A percentile compares a stretch with the other conserved stretches of the same genome.
phyloP scores from a whole-genome alignment of 2,888 invertebrate genomes.

The Leptinotarsa rubiginosa region DNA sequence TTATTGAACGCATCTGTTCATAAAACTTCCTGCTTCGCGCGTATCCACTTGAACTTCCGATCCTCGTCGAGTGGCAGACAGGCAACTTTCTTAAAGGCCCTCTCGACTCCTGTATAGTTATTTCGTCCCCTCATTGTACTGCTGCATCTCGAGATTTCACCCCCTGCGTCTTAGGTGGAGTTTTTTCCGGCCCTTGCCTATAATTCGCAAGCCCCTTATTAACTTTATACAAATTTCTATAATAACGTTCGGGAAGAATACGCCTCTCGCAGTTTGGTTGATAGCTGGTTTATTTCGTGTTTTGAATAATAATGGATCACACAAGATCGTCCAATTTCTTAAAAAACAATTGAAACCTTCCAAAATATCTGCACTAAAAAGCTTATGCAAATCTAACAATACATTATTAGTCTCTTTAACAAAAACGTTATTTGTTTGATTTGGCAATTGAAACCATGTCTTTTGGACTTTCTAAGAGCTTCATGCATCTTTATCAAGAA shows the following conservation, averaged over 20 bases:
- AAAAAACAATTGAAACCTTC: neutral
- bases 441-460: too few species aligned
- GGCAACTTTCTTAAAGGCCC: slow-evolving; percentile 38
- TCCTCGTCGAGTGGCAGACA: slow-evolving; percentile 33
- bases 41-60: slow-evolving; percentile 43
- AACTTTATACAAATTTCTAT: slow-evolving; percentile 48
- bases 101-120: slow-evolving; percentile 40
- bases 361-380: neutral
- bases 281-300: slow-evolving; percentile 39
- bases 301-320: slow-evolving; percentile 33
- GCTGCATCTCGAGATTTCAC: slow-evolving; percentile 38
- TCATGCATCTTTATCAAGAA: too few species aligned
- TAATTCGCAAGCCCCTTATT: slow-evolving; percentile 46
- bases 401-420: too few species aligned
- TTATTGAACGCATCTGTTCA: slow-evolving; percentile 45
- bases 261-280: slow-evolving; percentile 33
- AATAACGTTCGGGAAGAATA: slow-evolving; percentile 42
- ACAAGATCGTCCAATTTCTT: neutral
- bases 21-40: slow-evolving; percentile 36
- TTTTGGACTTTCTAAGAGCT: too few species aligned
- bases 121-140: slow-evolving; percentile 39
- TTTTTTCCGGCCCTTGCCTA: slow-evolving; percentile 30
- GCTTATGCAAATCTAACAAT: too few species aligned
- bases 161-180: slow-evolving; percentile 24
- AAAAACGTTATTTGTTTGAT: too few species aligned